phyloP scores from a whole-genome alignment of 2,113 vertebrate genomes.

The Tachysurus fulvidraco region DNA sequence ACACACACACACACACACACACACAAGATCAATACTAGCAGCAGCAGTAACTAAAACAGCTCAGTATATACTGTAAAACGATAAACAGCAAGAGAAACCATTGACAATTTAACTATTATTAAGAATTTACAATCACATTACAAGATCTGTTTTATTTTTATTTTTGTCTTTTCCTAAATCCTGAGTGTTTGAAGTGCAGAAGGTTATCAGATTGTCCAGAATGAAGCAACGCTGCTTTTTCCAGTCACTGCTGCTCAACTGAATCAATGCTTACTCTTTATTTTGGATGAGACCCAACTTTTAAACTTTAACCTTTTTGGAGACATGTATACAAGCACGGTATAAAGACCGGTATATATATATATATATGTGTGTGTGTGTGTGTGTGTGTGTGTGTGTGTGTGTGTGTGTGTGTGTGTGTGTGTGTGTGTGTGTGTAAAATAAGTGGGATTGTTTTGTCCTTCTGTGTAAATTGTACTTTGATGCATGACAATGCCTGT shows the following conservation, averaged over 20 bases:
- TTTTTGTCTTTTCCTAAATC: not conserved
- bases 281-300: slow-evolving; percentile 35
- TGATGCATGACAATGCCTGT: too few relatives aligned
- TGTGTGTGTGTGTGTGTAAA: too few relatives aligned
- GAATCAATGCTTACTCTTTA: slow-evolving; percentile 44
- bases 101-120: not conserved
- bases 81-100: too few relatives aligned
- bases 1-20: not conserved
- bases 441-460: too few relatives aligned
- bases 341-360: too few relatives aligned
- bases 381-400: too few relatives aligned
- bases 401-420: too few relatives aligned
- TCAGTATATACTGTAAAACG: not conserved
- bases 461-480: too few relatives aligned
- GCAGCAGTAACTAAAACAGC: not conserved
- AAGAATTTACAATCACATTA: not conserved
- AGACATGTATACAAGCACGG: too few relatives aligned
- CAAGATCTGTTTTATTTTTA: not conserved
- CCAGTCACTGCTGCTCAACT: slow-evolving; percentile 3
- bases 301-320: slow-evolving; percentile 48
- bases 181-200: not conserved
- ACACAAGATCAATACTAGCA: slow-evolving; percentile 25
- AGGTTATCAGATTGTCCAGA: not conserved
- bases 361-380: too few relatives aligned
- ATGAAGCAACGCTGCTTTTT: slow-evolving; percentile 29